A percentile compares a stretch with the other conserved stretches of the same genome.
These are phyloP conservation scores for Phoxinus dragarum DNA, from an alignment of 2,797 vertebrate genomes.

Conservation along the genomic window DNA sequence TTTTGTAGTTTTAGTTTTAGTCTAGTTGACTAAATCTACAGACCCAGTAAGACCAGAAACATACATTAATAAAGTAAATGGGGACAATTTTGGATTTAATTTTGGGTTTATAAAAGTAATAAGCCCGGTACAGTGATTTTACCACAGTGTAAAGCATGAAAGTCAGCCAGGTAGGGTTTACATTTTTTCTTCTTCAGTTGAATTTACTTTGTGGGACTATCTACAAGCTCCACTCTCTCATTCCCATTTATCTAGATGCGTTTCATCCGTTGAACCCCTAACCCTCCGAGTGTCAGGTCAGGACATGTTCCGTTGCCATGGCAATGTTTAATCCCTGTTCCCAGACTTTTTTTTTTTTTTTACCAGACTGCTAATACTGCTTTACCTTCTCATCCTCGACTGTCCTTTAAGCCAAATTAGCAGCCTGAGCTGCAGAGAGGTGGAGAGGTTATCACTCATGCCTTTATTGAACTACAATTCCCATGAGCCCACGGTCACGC, in stretches of 20 bases:
- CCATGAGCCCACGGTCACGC: conserved; percentile 8
- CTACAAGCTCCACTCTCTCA: not conserved
- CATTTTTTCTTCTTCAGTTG: not conserved
- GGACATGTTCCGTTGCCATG: conserved; percentile 40
- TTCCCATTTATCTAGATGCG: conserved; percentile 23
- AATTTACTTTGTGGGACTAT: conserved; percentile 21
- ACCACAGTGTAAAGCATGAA: not conserved
- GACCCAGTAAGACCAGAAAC: not conserved
- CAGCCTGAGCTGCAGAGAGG: not conserved
- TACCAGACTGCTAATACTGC: not conserved
- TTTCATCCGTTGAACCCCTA: conserved; percentile 20
- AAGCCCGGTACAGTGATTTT: not conserved
- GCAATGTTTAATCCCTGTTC: conserved; percentile 39
- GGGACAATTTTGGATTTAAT: not conserved
- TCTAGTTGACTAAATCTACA: not conserved
- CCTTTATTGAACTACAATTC: conserved; percentile 38
- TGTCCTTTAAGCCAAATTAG: conserved; percentile 16
- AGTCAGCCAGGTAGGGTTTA: not conserved
- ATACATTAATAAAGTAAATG: not conserved
- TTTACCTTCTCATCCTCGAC: conserved; percentile 24
- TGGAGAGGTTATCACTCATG: not conserved
- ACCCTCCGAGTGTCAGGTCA: conserved; percentile 32
- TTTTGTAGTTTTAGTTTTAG: not conserved
- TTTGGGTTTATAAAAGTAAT: not conserved
- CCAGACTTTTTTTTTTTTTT: not conserved